Percentiles rank a stretch among this genome's conserved stretches.
These are phyloP conservation scores for Nothobranchius kuhntae DNA, from an alignment of 2,113 vertebrate genomes.

Conservation along the genomic window DNA sequence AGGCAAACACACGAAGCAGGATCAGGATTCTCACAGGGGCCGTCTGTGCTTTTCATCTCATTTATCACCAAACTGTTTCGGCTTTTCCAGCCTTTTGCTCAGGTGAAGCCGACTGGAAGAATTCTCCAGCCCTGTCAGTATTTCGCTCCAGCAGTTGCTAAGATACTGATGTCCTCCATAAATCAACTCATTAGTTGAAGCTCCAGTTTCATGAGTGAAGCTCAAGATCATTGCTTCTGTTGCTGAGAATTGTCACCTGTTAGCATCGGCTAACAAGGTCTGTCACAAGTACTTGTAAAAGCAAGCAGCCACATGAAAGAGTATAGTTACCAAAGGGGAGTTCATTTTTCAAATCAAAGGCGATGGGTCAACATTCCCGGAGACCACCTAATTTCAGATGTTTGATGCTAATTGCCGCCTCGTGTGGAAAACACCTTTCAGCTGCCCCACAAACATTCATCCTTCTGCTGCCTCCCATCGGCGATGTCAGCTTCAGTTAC, in stretches of 20 bases:
- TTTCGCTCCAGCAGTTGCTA: conserved; percentile 65
- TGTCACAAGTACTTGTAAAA: conserved; percentile 36
- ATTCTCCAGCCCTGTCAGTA: conserved; percentile 34
- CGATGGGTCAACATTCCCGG: conserved; percentile 15
- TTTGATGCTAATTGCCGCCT: conserved; percentile 11
- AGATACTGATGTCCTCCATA: conserved; percentile 57
- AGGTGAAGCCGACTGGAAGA: conserved; percentile 52
- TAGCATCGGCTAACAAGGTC: conserved; percentile 31
- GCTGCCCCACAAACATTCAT: conserved; percentile 11
- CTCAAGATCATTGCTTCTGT: conserved; percentile 37
- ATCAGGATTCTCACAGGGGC: conserved; percentile 22
- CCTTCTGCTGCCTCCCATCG: conserved; percentile 18
- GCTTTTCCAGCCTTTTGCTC: conserved; percentile 24
- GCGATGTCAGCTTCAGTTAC: conserved; percentile 4
- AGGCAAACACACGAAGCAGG: conserved; percentile 22
- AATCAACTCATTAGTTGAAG: conserved; percentile 60
- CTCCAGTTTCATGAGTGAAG: conserved; percentile 42
- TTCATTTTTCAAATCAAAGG: conserved; percentile 29
- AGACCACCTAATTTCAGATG: conserved; percentile 16
- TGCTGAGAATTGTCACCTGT: conserved; percentile 32
- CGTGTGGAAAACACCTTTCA: background rate
- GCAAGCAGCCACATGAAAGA: conserved; percentile 5
- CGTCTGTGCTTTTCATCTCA: conserved; percentile 19
- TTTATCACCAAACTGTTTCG: conserved; percentile 14
- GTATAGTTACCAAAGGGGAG: conserved; percentile 27